Percentiles rank a stretch among this genome's conserved stretches.
Conservation (phyloP, 2,113 vertebrate species). For the Zapornia atra region DNA sequence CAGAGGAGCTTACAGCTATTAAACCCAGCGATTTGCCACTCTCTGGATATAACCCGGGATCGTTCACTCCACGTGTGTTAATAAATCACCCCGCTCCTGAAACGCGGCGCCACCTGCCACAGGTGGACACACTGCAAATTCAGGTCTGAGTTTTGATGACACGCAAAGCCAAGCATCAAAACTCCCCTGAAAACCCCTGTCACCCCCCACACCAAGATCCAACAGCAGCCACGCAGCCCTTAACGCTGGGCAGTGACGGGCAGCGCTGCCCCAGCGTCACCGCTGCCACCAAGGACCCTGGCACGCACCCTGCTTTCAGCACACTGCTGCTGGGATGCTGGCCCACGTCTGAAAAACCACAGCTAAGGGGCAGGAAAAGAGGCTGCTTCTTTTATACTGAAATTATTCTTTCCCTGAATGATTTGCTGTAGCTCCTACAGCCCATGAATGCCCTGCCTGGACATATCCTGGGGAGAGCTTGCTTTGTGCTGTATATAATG, state of each 20-base stretch:
- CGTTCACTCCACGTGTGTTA: not conserved
- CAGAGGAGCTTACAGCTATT: not conserved
- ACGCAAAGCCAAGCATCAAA: accelerated
- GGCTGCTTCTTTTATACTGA: not conserved
- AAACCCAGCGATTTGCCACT: not conserved
- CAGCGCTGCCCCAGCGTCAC: not conserved
- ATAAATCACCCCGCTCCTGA: not conserved
- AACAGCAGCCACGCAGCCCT: not conserved
- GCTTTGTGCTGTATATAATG: not conserved
- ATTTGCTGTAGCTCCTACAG: not conserved
- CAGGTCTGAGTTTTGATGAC: not conserved
- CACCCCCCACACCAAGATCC: accelerated
- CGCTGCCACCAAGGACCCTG: accelerated
- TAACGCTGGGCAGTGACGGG: accelerated
- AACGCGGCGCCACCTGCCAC: accelerated
- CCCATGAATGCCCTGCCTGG: accelerated
- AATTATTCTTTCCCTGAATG: not conserved
- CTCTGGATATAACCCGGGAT: not conserved
- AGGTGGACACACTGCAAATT: not conserved
- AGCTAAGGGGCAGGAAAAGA: not conserved
- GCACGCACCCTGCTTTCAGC: not conserved
- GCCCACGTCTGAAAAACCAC: not conserved
- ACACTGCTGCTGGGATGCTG: accelerated
- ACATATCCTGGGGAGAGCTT: not conserved
- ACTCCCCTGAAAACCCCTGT: not conserved